Conservation (phyloP, 2,888 invertebrate species). For the Archips crataeganus region DNA sequence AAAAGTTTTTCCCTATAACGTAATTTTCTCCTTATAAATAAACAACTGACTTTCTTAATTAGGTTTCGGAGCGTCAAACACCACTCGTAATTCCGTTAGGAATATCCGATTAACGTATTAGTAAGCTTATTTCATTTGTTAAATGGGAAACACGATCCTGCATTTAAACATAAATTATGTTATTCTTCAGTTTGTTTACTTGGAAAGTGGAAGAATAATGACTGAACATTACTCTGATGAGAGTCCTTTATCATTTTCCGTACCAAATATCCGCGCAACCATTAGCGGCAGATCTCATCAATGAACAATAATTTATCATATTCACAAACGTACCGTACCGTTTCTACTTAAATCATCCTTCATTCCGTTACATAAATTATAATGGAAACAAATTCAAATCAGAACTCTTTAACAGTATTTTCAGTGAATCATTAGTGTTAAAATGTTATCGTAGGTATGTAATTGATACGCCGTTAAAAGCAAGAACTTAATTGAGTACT, state of each 20-base stretch:
- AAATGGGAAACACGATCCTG: conserved; percentile 11
- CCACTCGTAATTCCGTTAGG: conserved; percentile 27
- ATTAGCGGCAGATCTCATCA: conserved; percentile 16
- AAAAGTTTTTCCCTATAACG: conserved; percentile 4
- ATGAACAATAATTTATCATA: conserved; percentile 29
- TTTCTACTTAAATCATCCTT: background rate
- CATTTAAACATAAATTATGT: background rate
- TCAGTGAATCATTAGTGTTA: background rate
- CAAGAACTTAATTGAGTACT: conserved; percentile 6
- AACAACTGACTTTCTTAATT: conserved; percentile 25
- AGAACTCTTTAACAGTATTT: background rate
- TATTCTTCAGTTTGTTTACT: conserved; percentile 3
- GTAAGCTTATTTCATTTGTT: conserved; percentile 11
- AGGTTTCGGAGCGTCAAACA: conserved; percentile 14
- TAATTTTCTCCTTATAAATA: conserved; percentile 28
- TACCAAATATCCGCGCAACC: conserved; percentile 19
- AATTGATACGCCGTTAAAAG: conserved; percentile 12
- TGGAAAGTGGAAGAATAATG: conserved; percentile 15
- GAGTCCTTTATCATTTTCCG: conserved; percentile 21
- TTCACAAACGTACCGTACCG: background rate
- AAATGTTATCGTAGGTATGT: background rate
- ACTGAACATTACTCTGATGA: conserved; percentile 17
- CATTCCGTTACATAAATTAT: background rate
- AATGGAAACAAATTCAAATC: background rate
- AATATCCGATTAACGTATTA: conserved; percentile 18